Base-by-base conservation (phyloP, 1,140 invertebrate genomes). In the Belonocnema kinseyi region DNA sequence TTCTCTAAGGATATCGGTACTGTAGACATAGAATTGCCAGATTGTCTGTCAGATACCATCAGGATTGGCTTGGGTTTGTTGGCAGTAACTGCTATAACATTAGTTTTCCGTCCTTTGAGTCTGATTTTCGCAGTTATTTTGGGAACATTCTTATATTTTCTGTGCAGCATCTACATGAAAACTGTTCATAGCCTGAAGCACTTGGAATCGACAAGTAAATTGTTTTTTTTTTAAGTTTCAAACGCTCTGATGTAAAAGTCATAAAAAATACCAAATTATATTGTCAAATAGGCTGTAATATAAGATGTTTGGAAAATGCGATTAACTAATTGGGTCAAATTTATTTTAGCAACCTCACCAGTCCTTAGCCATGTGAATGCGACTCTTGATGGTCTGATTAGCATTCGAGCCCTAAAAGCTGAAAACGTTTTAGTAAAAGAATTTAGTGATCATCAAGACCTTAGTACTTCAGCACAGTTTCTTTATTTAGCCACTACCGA, bases 1-100 rank as follows among this genome's bases (percentile, higher is more conserved):
- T 97, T 97, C 90, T 95, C 96, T 0, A 96, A 96, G 89, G 97
- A 98, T 88, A 94, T 97, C 90, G 96, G 96, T 11, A 94, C 95
- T 33, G 94, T 97, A 26, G 97, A 98, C 88, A 96, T 97, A 88
- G 92, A 95, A 16, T 88, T 98, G 52, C 97, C 97, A 50, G 91
- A 92, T 72, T 92, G 94, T 1, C 92, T 96, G 86, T 94, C 95
- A 82, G 96, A 97, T 85, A 93, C 93, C 2, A 85, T 94, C 52
- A 90, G 97, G 93, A 96, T 97, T 83, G 93, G 94, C n/a, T 91
- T 97, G 2, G 91, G 93, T 2, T 92, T 97, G 19, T 75, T 96
- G 52, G 96, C 96, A 79, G 96, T 97, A 26, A 92, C 97, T 58
- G 86, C 95, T 1, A 94, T 98, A 4, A 94, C 97, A 21, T 93